A percentile compares a stretch with the other conserved stretches of the same genome.
These are phyloP conservation scores for Barbus barbus DNA, from an alignment of 2,113 vertebrate genomes.

Conservation along the genomic window DNA sequence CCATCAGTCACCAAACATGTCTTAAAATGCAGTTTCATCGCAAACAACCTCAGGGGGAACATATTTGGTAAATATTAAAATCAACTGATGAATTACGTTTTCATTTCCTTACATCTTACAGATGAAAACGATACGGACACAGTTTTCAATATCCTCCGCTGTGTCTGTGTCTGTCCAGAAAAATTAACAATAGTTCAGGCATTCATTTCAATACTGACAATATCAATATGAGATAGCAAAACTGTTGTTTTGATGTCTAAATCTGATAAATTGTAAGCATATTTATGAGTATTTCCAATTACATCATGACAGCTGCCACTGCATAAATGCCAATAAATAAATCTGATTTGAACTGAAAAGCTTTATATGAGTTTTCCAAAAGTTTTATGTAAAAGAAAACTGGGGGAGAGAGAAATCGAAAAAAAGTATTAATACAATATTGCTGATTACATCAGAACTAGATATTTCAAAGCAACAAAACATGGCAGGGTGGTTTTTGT, in stretches of 20 bases:
- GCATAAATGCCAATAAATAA: neutral
- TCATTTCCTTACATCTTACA: conserved; percentile 21
- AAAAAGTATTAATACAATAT: neutral
- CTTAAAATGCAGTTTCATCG: conserved; percentile 17
- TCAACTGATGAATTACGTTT: neutral
- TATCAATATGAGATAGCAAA: neutral
- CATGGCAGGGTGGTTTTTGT: neutral
- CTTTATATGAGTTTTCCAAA: neutral
- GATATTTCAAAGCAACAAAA: conserved; percentile 9
- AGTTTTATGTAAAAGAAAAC: neutral
- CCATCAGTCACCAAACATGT: conserved; percentile 17
- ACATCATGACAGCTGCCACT: neutral
- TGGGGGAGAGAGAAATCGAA: neutral
- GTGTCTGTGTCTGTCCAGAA: neutral
- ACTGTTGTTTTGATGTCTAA: neutral
- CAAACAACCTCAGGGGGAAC: neutral
- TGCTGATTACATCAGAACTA: conserved; percentile 3
- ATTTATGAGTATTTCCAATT: conserved; percentile 2
- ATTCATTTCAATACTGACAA: conserved; percentile 3
- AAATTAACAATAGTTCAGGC: conserved; percentile 14
- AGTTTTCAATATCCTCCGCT: conserved; percentile 29
- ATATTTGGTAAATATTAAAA: conserved; percentile 24
- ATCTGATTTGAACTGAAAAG: neutral
- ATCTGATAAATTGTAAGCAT: neutral
- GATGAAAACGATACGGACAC: conserved; percentile 19